Conservation (phyloP, 2,888 invertebrate species). For the Nephrotoma flavescens region DNA sequence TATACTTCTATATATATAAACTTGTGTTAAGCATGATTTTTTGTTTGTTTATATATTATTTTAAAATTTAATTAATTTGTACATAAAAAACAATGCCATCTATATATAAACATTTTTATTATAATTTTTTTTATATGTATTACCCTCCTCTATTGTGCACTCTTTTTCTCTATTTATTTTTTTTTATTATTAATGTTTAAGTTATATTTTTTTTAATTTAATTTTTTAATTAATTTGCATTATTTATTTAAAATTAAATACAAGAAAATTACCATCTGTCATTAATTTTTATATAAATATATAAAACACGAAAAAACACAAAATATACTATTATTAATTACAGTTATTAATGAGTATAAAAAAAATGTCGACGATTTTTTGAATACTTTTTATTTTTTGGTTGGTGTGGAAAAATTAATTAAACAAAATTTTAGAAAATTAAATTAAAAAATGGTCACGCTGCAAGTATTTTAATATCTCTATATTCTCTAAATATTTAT, state of each 20-base stretch:
- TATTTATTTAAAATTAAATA: background rate
- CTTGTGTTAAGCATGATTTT: background rate
- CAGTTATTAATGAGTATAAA: background rate
- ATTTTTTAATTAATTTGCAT: slow-evolving; percentile 1
- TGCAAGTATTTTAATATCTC: background rate
- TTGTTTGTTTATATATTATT: background rate
- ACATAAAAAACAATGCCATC: background rate
- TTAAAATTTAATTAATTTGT: background rate
- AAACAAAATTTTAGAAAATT: background rate
- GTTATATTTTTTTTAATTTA: background rate
- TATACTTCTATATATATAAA: background rate
- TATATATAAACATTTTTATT: slow-evolving; percentile 1
- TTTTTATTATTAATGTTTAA: background rate
- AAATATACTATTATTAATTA: background rate
- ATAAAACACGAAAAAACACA: background rate
- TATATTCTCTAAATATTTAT: background rate
- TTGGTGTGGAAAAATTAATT: background rate
- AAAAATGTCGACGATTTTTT: background rate
- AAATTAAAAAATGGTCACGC: slow-evolving; percentile 1
- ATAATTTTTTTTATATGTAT: background rate
- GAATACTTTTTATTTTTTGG: background rate
- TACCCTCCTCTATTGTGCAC: background rate
- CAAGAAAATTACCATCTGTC: background rate
- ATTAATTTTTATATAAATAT: background rate
- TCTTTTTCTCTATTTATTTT: background rate